Base-by-base conservation (phyloP, 1,140 invertebrate genomes). In the Halesus radiatus region DNA sequence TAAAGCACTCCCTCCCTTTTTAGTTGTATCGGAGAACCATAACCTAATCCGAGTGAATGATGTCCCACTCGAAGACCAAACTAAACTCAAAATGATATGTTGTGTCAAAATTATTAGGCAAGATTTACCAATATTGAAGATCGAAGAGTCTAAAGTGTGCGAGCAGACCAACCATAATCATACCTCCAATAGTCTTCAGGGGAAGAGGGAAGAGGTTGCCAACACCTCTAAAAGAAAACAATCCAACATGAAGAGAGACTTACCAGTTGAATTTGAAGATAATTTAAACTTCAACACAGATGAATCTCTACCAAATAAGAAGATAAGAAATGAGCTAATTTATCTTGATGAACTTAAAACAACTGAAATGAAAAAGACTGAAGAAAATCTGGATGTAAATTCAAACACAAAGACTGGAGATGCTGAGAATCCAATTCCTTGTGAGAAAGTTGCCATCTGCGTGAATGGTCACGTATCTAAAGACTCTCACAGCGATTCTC, bases 201-300 rank as follows among this genome's bases (percentile, higher is more conserved):
- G 68, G 20, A 72, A 72, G 18, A 32, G 20, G 22, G 68, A 72
- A 53, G 68, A 72, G 22, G 68, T 72, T 13, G 68, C 68, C 18
- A 72, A 53, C 18, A 72, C 68, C 3, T 72, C 68, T 5, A 72
- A 72, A 20, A 52, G 68, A 53, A 72, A 72, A 72, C 50, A 72
- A 53, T 53, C 18, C 50, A 72, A 8, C 20, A 29, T 23, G 68
- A 15, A 52, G 22, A 53, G 64, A 13, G 20, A 68, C n/a, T 29
- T 22, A 26, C 58, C 62, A 37, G 16, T n/a, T 29, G 26, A 23
- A 22, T 16, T 66, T 16, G 18, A 37, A 18, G 32, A 26, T 50
- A 75, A 56, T 29, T n/a, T 58, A n/a, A 58, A 75, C 32, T 5
- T 18, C 3, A 56, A 58, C 53, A 75, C 23, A 18, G 16, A 75